Conservation (phyloP, 2,888 invertebrate genomes). For the Scaptomyza caliginosa region DNA sequence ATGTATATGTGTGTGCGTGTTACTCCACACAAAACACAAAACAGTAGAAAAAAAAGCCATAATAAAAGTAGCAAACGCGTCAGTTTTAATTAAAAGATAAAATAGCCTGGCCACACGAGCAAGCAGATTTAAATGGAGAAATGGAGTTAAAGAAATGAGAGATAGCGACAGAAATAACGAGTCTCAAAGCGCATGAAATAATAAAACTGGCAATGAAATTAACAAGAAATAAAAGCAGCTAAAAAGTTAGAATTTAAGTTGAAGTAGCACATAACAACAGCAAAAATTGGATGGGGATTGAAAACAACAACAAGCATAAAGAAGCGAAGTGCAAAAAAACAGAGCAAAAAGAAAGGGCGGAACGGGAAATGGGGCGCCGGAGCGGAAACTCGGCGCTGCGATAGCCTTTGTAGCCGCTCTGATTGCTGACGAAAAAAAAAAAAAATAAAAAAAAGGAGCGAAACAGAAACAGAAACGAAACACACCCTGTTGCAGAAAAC, state of each 20-base stretch:
- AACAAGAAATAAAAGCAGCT: constrained; percentile 52
- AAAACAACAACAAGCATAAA: neutral
- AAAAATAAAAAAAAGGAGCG: neutral
- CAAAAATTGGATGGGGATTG: constrained; percentile 9
- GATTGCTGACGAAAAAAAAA: constrained; percentile 55
- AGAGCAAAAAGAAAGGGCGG: constrained; percentile 11
- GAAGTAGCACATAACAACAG: constrained; percentile 19
- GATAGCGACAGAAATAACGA: constrained; percentile 25
- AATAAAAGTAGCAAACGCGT: constrained; percentile 52
- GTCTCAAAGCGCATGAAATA: constrained; percentile 70
- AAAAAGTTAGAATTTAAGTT: constrained; percentile 43
- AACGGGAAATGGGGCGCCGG: constrained; percentile 57
- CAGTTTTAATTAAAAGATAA: constrained; percentile 79
- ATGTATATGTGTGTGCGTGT: constrained; percentile 36
- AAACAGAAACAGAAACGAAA: constrained; percentile 24
- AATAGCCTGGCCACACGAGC: constrained; percentile 51
- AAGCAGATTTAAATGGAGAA: constrained; percentile 18
- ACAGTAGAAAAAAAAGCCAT: constrained; percentile 14
- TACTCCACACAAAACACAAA: neutral
- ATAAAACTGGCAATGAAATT: constrained; percentile 70
- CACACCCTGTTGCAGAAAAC: constrained; percentile 24
- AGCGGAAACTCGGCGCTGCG: constrained; percentile 58
- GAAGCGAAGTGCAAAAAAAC: constrained; percentile 4
- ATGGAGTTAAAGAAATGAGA: neutral
- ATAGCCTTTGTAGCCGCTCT: constrained; percentile 66